These are phyloP conservation scores for Caenorhabditis sp. DNA, from an alignment of 2,888 invertebrate species.

Conservation along the genomic window DNA sequence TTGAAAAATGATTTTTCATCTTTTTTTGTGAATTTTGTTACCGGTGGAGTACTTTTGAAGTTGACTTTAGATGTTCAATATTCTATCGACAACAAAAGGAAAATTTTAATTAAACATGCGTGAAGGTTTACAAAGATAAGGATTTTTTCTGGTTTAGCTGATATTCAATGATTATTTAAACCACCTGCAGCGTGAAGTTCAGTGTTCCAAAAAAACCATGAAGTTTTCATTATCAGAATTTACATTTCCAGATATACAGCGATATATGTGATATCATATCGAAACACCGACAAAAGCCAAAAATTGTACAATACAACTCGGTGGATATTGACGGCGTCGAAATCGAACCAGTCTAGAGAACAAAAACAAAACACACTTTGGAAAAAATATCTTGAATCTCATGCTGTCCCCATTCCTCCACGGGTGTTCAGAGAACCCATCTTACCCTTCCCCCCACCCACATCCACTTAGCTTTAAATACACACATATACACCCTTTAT, in stretches of 20 bases:
- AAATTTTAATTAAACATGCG: no score
- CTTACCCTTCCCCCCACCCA: background rate
- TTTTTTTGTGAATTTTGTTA: no score
- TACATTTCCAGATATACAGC: conserved; percentile 59
- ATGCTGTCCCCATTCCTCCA: background rate
- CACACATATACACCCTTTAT: background rate
- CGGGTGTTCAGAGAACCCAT: background rate
- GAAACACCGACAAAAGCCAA: conserved; percentile 68
- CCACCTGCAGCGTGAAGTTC: no score
- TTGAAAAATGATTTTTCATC: no score
- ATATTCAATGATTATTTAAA: no score
- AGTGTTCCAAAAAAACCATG: no score
- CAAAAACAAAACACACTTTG: background rate
- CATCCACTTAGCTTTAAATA: background rate
- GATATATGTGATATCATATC: conserved; percentile 64
- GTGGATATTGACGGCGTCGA: conserved; percentile 69
- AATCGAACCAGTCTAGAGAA: conserved; percentile 55
- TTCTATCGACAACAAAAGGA: no score
- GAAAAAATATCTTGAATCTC: background rate
- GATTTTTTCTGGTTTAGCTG: no score
- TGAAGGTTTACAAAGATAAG: no score
- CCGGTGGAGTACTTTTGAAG: no score
- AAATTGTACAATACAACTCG: conserved; percentile 69
- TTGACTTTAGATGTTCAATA: no score
- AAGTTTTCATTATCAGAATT: no score